phyloP scores from a whole-genome alignment of 2,797 vertebrate species.

The Megaceryle alcyon region DNA sequence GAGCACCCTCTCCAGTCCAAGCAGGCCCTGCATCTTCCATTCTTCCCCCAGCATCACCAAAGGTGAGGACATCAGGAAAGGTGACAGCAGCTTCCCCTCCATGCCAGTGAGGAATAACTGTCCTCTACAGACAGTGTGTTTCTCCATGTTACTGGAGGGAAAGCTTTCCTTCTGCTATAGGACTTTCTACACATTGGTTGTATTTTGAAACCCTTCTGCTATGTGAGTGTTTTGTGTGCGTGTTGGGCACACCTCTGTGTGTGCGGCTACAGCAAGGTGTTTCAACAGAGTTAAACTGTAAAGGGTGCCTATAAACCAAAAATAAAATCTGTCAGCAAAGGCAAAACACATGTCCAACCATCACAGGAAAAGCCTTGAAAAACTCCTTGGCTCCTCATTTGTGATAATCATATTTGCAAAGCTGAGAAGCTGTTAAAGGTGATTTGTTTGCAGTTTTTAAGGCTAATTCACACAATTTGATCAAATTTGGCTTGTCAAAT shows the following conservation, averaged over 20 bases:
- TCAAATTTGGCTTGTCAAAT: not conserved
- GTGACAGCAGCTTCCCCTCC: not conserved
- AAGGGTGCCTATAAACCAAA: not conserved
- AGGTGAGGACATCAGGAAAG: not conserved
- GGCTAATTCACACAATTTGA: not conserved
- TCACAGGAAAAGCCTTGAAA: not conserved
- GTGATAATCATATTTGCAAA: not conserved
- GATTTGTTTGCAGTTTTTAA: not conserved
- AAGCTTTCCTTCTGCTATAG: not conserved
- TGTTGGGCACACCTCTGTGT: not conserved
- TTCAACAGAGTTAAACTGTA: not conserved
- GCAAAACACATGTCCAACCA: not conserved
- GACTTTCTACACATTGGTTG: not conserved
- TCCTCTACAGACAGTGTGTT: not conserved
- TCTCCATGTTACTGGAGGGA: not conserved
- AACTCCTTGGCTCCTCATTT: not conserved
- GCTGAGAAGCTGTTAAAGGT: not conserved
- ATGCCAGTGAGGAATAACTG: not conserved
- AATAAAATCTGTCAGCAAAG: not conserved
- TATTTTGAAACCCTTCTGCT: not conserved
- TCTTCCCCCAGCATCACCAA: not conserved
- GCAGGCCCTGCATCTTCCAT: rapidly evolving
- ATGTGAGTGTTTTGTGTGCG: not conserved
- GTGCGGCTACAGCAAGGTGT: not conserved
- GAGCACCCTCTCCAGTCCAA: not conserved